A percentile compares a stretch with the other conserved stretches of the same genome.
These are phyloP conservation scores for Cryptosula pallasiana DNA, from an alignment of 2,888 invertebrate genomes.

Conservation along the genomic window DNA sequence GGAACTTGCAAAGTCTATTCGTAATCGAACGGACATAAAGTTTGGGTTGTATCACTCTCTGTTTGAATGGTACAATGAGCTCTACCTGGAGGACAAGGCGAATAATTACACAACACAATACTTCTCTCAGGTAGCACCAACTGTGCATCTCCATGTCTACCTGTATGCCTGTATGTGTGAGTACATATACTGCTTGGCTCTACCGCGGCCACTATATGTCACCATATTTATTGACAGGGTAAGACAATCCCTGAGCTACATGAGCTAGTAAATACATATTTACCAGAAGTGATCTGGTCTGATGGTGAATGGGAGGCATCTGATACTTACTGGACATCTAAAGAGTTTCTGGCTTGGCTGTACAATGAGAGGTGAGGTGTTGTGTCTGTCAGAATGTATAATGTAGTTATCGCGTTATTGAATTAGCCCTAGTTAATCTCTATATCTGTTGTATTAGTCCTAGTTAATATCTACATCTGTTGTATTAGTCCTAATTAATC, in stretches of 20 bases:
- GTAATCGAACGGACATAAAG: slow-evolving; percentile 60
- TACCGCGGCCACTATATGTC: background rate
- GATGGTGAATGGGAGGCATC: slow-evolving; percentile 75
- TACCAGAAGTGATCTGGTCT: slow-evolving; percentile 52
- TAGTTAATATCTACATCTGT: too few relatives aligned
- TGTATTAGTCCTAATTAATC: too few relatives aligned
- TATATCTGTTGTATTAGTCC: too few relatives aligned
- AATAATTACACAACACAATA: slow-evolving; percentile 59
- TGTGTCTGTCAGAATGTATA: too few relatives aligned
- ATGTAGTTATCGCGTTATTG: too few relatives aligned
- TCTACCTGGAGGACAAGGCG: slow-evolving; percentile 56
- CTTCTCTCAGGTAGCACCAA: slow-evolving; percentile 58
- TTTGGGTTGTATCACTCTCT: slow-evolving; percentile 54
- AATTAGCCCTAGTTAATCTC: too few relatives aligned
- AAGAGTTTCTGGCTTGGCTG: slow-evolving; percentile 54
- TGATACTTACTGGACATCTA: slow-evolving; percentile 52
- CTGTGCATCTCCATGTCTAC: background rate
- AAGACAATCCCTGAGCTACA: slow-evolving; percentile 63
- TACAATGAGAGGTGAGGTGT: slow-evolving; percentile 53
- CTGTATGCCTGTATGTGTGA: background rate
- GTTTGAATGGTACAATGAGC: slow-evolving; percentile 55
- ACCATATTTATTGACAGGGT: too few relatives aligned
- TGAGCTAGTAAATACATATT: slow-evolving; percentile 57
- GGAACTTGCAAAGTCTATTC: slow-evolving; percentile 63
- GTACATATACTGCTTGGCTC: background rate